Evolutionary conservation across 2,797 vertebrate species (phyloP).

Genomic region (Lacerta bilineata): DNA sequence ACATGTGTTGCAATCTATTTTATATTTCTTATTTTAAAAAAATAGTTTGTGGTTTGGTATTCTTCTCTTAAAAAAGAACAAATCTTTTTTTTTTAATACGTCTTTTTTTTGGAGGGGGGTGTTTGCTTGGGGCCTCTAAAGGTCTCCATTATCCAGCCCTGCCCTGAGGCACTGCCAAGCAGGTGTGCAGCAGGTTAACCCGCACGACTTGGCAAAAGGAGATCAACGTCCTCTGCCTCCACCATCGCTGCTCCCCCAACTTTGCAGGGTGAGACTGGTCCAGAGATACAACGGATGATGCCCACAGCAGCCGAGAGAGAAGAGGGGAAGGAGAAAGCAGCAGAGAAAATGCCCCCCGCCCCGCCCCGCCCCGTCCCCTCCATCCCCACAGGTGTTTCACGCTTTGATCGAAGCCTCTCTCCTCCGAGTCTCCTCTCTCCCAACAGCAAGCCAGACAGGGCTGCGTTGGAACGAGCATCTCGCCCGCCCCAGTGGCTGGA

Average conservation of each 20-base stretch:
- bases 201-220: not conserved
- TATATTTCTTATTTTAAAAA: too few relatives aligned
- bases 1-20: too few relatives aligned
- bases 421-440: not conserved
- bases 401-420: slow-evolving; percentile 32
- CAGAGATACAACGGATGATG: not conserved
- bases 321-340: too few relatives aligned
- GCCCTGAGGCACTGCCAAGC: not conserved
- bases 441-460: not conserved
- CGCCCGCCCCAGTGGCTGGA: not conserved
- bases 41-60: too few relatives aligned
- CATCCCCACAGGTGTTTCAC: not conserved
- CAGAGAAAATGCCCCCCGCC: rapidly evolving
- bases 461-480: not conserved
- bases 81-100: too few relatives aligned
- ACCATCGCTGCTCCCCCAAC: slow-evolving; percentile 18
- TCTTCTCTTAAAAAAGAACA: too few relatives aligned
- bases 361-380: rapidly evolving
- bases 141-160: too few relatives aligned
- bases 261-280: slow-evolving; percentile 14
- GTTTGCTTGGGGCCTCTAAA: too few relatives aligned
- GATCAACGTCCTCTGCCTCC: not conserved
- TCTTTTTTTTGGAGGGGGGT: rapidly evolving
- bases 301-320: not conserved
- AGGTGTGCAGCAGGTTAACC: not conserved